Conservation (phyloP, 1,140 invertebrate species). For the Chelonus insularis region DNA sequence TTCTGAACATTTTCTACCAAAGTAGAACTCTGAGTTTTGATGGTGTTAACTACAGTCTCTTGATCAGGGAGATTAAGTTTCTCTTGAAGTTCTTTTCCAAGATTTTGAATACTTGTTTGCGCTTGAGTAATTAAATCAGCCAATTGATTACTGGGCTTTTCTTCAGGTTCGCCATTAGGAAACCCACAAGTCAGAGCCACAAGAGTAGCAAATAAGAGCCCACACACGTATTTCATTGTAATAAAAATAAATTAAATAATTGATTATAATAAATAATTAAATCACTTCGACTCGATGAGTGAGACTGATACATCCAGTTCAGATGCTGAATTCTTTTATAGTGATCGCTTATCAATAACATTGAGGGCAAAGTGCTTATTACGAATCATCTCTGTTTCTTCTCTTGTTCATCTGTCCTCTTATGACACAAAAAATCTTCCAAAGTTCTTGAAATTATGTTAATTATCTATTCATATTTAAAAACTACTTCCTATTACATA, state of each 20-base stretch:
- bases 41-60: conserved; percentile 36
- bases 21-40: conserved; percentile 40
- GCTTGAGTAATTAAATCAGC: conserved; percentile 38
- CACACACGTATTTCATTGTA: conserved; percentile 39
- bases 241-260: neutral
- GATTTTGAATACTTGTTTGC: conserved; percentile 34
- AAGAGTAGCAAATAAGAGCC: conserved; percentile 27
- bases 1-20: conserved; percentile 40
- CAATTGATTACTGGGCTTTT: conserved; percentile 27
- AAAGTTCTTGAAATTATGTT: no score
- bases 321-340: conserved; percentile 42
- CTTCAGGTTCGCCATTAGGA: conserved; percentile 18
- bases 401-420: neutral
- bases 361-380: conserved; percentile 41
- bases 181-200: conserved; percentile 23
- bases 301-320: conserved; percentile 37
- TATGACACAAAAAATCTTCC: conserved; percentile 1
- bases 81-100: conserved; percentile 38
- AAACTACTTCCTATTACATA: no score
- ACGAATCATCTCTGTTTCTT: conserved; percentile 27
- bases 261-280: conserved; percentile 12
- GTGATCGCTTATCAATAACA: conserved; percentile 42
- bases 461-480: no score
- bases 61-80: conserved; percentile 42
- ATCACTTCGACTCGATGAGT: conserved; percentile 16